Percentiles rank a stretch among this genome's conserved stretches.
These are phyloP conservation scores for Drosophila leonis DNA, from an alignment of 2,888 invertebrate species.

Conservation along the genomic window DNA sequence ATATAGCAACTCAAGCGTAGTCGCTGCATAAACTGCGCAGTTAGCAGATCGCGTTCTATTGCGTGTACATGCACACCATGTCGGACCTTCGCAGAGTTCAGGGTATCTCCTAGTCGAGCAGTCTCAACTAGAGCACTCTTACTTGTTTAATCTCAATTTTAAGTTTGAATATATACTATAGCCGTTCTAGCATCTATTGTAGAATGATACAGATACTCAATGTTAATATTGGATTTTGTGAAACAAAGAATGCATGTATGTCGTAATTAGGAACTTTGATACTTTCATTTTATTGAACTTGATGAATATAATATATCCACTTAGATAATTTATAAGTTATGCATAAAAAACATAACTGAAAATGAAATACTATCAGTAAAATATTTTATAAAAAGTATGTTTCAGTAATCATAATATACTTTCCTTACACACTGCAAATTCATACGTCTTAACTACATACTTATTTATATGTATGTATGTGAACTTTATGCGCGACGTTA, in stretches of 20 bases:
- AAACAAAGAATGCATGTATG: conserved; percentile 10
- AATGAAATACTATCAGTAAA: neutral
- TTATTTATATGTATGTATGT: no score
- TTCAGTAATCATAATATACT: neutral
- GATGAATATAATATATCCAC: neutral
- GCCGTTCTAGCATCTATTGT: neutral
- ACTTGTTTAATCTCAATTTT: neutral
- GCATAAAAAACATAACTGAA: neutral
- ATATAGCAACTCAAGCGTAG: no score
- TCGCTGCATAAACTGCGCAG: no score
- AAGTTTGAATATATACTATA: neutral
- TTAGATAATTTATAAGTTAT: neutral
- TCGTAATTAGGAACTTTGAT: conserved; percentile 5
- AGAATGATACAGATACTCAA: neutral
- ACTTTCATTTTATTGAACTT: neutral
- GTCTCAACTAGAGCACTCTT: no score
- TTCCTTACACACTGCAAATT: neutral
- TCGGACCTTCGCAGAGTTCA: no score
- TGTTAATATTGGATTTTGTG: neutral
- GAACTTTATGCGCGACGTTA: neutral
- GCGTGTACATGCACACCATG: no score
- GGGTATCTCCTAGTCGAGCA: no score
- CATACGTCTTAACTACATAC: neutral
- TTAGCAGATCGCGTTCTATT: no score
- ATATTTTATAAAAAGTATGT: neutral